Evolutionary conservation across 2,888 invertebrate species (phyloP).

Genomic region (Pogonocherus hispidulus): DNA sequence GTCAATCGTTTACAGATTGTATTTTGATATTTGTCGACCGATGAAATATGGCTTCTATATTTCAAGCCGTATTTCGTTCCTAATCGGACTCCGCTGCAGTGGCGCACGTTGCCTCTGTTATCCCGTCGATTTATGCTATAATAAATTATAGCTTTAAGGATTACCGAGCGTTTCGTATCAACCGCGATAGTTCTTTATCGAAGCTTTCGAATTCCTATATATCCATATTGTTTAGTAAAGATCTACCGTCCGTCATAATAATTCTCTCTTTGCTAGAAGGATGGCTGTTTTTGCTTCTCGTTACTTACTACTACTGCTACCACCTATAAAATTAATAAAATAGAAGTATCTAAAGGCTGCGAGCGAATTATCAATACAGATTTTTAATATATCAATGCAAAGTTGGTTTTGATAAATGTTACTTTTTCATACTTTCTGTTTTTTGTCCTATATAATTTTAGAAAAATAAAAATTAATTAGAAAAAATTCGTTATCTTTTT

Average conservation of each 20-base stretch:
- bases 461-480: no score
- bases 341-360: not conserved
- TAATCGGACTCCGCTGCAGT: not conserved
- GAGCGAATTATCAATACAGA: not conserved
- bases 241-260: not conserved
- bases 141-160: conserved; percentile 6
- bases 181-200: not conserved
- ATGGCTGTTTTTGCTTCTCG: not conserved
- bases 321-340: not conserved
- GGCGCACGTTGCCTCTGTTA: not conserved
- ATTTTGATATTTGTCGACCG: conserved; percentile 13
- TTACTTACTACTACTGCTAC: no score
- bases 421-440: no score
- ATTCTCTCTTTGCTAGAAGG: no score
- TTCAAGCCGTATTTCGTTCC: conserved; percentile 2
- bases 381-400: not conserved
- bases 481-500: no score
- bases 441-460: not conserved
- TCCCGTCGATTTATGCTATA: not conserved
- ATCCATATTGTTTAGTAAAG: not conserved
- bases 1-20: conserved; percentile 9
- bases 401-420: no score
- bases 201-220: not conserved
- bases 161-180: not conserved
- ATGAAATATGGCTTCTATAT: conserved; percentile 19